Evolutionary conservation across 2,113 vertebrate genomes (phyloP).

Genomic region (Maccullochella peelii): DNA sequence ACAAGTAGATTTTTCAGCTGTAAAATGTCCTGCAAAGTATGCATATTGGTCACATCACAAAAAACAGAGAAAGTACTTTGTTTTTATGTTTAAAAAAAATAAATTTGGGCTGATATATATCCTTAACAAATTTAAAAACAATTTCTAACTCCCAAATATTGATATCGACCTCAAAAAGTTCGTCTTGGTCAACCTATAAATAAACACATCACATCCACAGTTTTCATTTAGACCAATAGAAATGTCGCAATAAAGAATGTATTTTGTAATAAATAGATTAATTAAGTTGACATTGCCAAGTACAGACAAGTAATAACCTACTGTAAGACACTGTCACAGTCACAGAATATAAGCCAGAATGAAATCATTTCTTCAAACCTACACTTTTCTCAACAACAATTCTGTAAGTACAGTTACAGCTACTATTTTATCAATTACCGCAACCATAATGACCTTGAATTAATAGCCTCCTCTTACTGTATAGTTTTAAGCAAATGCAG

Average conservation of each 20-base stretch:
- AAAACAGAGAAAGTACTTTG: no score
- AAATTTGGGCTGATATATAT: no score
- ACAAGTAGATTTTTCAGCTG: no score
- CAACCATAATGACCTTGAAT: slow-evolving; percentile 34
- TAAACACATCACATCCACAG: background rate
- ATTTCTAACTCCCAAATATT: no score
- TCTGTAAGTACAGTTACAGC: slow-evolving; percentile 10
- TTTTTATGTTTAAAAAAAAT: no score
- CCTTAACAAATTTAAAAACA: no score
- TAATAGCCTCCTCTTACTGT: slow-evolving; percentile 31
- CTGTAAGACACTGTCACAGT: background rate
- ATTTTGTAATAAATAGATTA: background rate
- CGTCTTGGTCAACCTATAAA: no score
- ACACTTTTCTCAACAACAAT: background rate
- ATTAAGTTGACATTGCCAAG: slow-evolving; percentile 31
- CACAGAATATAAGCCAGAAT: background rate
- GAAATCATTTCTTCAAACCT: background rate
- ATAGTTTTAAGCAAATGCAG: slow-evolving; percentile 19
- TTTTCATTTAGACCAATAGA: background rate
- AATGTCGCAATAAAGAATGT: background rate
- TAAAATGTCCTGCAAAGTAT: no score
- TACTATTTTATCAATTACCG: slow-evolving; percentile 3
- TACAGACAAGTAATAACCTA: background rate
- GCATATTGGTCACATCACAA: no score
- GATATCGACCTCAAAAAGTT: no score